A percentile compares a stretch with the other conserved stretches of the same genome.
These are phyloP conservation scores for Ceriagrion tenellum DNA, from an alignment of 2,888 invertebrate species.

Conservation along the genomic window DNA sequence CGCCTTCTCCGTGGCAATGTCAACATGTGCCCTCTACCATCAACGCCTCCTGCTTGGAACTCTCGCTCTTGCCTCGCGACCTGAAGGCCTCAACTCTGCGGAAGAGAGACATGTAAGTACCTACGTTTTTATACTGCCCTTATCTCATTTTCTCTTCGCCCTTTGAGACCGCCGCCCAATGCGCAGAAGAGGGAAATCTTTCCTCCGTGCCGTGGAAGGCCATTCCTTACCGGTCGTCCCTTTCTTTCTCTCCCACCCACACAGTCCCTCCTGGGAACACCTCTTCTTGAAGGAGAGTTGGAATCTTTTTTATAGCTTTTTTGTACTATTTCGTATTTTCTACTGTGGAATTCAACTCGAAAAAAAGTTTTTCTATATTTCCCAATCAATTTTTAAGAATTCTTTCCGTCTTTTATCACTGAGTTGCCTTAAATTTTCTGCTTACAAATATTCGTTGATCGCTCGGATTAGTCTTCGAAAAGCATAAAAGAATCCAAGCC, in stretches of 20 bases:
- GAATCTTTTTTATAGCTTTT: no score
- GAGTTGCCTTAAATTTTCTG: no score
- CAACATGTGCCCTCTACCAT: constrained; percentile 14
- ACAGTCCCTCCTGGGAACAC: no score
- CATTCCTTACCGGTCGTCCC: constrained; percentile 24
- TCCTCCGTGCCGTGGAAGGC: constrained; percentile 68
- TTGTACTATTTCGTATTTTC: no score
- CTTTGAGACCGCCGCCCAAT: constrained; percentile 47
- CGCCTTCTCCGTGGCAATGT: neutral
- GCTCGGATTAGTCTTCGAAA: no score
- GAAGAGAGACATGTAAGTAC: constrained; percentile 85
- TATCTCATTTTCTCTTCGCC: neutral
- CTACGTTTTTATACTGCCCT: constrained; percentile 31
- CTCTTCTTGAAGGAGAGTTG: neutral
- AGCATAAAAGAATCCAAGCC: no score
- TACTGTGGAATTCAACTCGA: no score
- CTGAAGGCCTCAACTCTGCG: constrained; percentile 82
- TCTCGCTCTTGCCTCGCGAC: constrained; percentile 17
- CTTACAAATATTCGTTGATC: no score
- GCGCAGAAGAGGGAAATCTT: constrained; percentile 45
- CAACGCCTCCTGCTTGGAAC: neutral
- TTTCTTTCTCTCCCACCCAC: neutral
- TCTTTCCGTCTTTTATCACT: no score
- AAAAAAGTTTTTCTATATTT: no score
- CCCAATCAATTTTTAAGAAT: no score